These are phyloP conservation scores for Cydia amplana DNA, from an alignment of 1,140 invertebrate species.

Conservation along the genomic window DNA sequence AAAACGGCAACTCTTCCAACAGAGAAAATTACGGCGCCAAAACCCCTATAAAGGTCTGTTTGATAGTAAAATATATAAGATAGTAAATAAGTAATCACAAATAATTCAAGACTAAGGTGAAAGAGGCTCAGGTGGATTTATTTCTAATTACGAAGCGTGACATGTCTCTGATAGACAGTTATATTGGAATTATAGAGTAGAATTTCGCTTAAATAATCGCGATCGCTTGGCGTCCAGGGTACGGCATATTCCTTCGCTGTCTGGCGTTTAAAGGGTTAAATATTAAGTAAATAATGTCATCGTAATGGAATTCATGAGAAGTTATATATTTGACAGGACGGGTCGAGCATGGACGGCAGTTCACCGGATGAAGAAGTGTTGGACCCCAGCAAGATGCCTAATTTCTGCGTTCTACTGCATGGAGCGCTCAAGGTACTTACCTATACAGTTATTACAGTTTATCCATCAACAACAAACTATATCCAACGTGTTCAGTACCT, in stretches of 20 bases:
- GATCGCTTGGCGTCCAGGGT: too few relatives aligned
- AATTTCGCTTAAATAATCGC: too few relatives aligned
- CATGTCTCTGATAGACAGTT: too few relatives aligned
- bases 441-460: neutral
- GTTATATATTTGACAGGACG: slow-evolving; percentile 66
- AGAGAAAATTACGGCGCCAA: slow-evolving; percentile 80
- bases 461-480: too few relatives aligned
- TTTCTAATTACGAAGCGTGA: too few relatives aligned
- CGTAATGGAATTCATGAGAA: too few relatives aligned
- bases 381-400: slow-evolving; percentile 91
- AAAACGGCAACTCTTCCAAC: slow-evolving; percentile 63
- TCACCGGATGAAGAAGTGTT: slow-evolving; percentile 81
- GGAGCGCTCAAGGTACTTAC: slow-evolving; percentile 91
- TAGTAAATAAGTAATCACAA: neutral
- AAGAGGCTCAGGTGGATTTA: neutral
- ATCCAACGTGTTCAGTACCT: too few relatives aligned
- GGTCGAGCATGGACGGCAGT: slow-evolving; percentile 82
- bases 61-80: neutral
- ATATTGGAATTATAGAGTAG: too few relatives aligned
- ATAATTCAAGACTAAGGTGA: neutral
- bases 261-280: too few relatives aligned
- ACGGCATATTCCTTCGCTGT: too few relatives aligned
- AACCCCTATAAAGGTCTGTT: slow-evolving; percentile 77
- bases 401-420: slow-evolving; percentile 96
- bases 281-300: too few relatives aligned